Evolutionary conservation across 2,113 vertebrate genomes (phyloP).

Genomic region (Larimichthys polyactis): DNA sequence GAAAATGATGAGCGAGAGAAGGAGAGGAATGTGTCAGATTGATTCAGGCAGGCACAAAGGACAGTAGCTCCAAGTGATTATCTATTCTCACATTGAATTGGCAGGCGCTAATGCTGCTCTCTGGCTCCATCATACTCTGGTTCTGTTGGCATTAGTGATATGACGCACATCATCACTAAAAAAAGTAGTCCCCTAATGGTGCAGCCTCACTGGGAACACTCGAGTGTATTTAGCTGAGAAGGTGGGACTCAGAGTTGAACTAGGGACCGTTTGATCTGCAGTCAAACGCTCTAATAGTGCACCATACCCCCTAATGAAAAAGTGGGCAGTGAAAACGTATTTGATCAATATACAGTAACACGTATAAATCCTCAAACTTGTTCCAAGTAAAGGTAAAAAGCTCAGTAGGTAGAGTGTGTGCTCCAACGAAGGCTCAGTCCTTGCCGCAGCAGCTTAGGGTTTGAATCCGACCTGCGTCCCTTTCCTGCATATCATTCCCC

Average conservation of each 20-base stretch:
- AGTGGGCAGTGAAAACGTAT: accelerated
- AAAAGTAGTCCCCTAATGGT: background rate
- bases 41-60: constrained; percentile 28
- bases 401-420: too few species aligned
- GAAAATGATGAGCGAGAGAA: background rate
- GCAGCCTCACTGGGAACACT: background rate
- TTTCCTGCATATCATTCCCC: too few species aligned
- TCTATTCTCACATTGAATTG: constrained; percentile 60
- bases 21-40: background rate
- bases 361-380: background rate
- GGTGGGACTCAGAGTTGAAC: constrained; percentile 83
- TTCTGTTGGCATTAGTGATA: constrained; percentile 1
- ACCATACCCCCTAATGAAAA: constrained; percentile 30
- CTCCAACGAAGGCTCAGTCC: too few species aligned
- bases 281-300: constrained; percentile 87
- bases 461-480: too few species aligned
- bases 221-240: background rate
- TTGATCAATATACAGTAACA: too few species aligned
- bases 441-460: too few species aligned
- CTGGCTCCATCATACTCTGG: constrained; percentile 23
- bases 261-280: constrained; percentile 86
- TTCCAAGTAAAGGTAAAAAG: background rate
- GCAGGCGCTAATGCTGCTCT: constrained; percentile 42
- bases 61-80: constrained; percentile 48
- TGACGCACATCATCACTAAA: constrained; percentile 36